Conservation (phyloP, 2,888 invertebrate species). For the Hypolimnas misippus region DNA sequence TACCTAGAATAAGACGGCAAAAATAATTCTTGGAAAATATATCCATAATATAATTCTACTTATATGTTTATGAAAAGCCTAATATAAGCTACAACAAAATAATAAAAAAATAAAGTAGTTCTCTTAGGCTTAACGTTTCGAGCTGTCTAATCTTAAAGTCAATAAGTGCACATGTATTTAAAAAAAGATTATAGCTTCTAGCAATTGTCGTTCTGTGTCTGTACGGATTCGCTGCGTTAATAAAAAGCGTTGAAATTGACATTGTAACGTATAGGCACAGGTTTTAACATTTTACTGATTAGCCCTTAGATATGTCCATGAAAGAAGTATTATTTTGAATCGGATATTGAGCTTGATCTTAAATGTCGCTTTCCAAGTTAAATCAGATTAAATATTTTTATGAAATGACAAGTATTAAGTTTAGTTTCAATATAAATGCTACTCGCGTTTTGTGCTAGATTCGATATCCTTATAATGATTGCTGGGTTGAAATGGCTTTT, state of each 20-base stretch:
- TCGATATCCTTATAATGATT: conserved; percentile 57
- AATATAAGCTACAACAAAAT: conserved; percentile 77
- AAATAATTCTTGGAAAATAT: conserved; percentile 74
- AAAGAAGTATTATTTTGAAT: conserved; percentile 69
- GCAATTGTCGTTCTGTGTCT: conserved; percentile 52
- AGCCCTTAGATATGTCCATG: conserved; percentile 59
- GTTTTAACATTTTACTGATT: conserved; percentile 67
- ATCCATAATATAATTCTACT: conserved; percentile 72
- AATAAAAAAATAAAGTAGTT: conserved; percentile 68
- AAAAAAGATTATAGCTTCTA: conserved; percentile 73
- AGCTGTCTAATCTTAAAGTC: conserved; percentile 75
- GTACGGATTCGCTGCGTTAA: conserved; percentile 32
- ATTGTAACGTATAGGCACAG: conserved; percentile 44
- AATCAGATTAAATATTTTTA: conserved; percentile 73
- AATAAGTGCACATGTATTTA: conserved; percentile 79
- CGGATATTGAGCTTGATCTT: conserved; percentile 60
- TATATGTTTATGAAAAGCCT: conserved; percentile 79
- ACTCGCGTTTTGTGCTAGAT: conserved; percentile 65
- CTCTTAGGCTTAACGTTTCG: conserved; percentile 79
- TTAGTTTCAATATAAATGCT: conserved; percentile 63
- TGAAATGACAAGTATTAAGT: conserved; percentile 81
- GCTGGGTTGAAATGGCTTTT: conserved; percentile 64
- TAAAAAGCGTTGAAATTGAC: conserved; percentile 26
- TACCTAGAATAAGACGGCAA: conserved; percentile 75
- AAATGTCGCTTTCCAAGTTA: conserved; percentile 69